Base-by-base conservation (phyloP, 92 coral and sea anemone genomes). In the Zoanthus sociatus region DNA sequence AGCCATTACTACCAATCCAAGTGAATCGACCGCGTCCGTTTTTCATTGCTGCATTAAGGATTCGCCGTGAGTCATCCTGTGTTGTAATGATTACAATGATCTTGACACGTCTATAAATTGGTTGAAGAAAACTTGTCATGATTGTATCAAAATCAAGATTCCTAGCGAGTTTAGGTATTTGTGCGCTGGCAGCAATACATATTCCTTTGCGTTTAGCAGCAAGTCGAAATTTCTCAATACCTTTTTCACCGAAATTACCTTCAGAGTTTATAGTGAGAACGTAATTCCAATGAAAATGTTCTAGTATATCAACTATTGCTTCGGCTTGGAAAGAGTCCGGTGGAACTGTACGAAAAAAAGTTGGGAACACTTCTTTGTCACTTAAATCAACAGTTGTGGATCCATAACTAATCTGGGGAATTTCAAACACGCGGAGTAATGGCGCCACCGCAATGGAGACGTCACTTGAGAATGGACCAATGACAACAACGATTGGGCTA, bases 361-460 rank as follows among this genome's bases (percentile, higher is more conserved):
- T 93, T 84, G 93, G 90, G 44, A 91, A 94, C 17, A 93, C 88
- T 9, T 96, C 95, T 73, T 97, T 97, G 86, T 97, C 92, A 70
- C 98, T 95, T n/a, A 97, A 93, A 30, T 92, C 98, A 15, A 94
- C 91, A 73, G 95, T 95, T 12, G 98, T 92, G 14, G 99, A 95
- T 2, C 98, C 99, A 69, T 94, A 97, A 73, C 99, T 95, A 18
- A 97, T 88, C 78, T 97, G 99, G 13, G 98, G 99, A 71, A 97
- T 92, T 46, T 94, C 95, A 64, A 97, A 97, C 67, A 95, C 96
- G 30, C 98, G 95, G 68, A 97, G 88, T 71, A 97, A 92, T 78
- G 91, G 95, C n/a, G 98, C 99, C 1, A 94, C 96, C 46, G 96
- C 97, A 33, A 97, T 90, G 84, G 99, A 93, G 1, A 97, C 98